A percentile compares a stretch with the other conserved stretches of the same genome.
phyloP scores from a whole-genome alignment of 2,888 invertebrate species.

The Pemphredon lugubris region DNA sequence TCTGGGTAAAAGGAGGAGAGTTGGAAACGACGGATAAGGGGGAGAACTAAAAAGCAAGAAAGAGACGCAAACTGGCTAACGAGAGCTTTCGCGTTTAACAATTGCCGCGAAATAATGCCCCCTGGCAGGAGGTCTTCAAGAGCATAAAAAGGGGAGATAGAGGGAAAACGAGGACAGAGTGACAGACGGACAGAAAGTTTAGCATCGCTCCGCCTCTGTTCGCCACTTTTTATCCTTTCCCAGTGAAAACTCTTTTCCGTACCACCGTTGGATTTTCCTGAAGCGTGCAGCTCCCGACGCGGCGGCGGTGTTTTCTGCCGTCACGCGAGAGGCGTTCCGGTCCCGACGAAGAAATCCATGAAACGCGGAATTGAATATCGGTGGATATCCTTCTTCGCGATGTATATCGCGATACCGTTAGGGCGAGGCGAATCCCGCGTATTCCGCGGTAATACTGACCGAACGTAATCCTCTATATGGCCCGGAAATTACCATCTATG shows the following conservation, averaged over 20 bases:
- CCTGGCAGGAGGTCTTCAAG: constrained; percentile 7
- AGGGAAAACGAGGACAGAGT: constrained; percentile 25
- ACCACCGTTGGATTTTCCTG: too few relatives aligned
- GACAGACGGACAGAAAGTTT: constrained; percentile 16
- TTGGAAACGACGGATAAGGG: not conserved
- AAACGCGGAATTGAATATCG: constrained; percentile 44
- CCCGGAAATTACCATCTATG: constrained; percentile 49
- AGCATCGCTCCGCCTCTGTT: not conserved
- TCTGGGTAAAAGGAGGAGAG: not conserved
- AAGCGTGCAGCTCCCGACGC: too few relatives aligned
- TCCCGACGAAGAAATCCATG: constrained; percentile 13
- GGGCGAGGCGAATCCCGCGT: too few relatives aligned
- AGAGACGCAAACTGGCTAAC: constrained; percentile 15
- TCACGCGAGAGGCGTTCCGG: not conserved
- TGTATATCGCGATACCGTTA: not conserved
- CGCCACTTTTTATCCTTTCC: not conserved
- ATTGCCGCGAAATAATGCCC: constrained; percentile 31
- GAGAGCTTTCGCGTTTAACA: constrained; percentile 34
- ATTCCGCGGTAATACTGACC: constrained; percentile 24
- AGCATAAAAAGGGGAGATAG: constrained; percentile 28
- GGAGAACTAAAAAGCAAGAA: not conserved
- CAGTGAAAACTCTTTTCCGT: too few relatives aligned
- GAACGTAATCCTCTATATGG: constrained; percentile 21
- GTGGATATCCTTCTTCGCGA: constrained; percentile 4
- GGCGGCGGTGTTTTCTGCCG: not conserved